Evolutionary conservation across 2,113 vertebrate species (phyloP).

Genomic region (Lycocorax pyrrhopterus): DNA sequence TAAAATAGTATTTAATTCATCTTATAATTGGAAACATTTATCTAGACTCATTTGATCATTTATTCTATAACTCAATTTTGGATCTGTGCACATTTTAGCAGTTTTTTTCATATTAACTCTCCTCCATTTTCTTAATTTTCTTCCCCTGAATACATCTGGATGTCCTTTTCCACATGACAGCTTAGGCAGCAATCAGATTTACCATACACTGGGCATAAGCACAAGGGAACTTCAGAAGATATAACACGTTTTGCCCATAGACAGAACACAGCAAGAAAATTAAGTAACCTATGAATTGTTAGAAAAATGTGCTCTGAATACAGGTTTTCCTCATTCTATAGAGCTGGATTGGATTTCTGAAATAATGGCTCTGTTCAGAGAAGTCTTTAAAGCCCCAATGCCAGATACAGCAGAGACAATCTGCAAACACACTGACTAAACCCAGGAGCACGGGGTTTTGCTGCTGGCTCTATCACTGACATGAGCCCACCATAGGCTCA

Average conservation of each 20-base stretch:
- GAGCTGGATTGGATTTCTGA: background rate
- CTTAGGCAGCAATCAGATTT: background rate
- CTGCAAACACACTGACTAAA: background rate
- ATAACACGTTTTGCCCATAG: background rate
- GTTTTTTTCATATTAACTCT: background rate
- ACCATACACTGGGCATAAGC: background rate
- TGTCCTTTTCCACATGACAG: background rate
- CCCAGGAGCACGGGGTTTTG: background rate
- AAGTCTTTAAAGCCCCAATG: background rate
- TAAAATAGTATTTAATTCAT: background rate
- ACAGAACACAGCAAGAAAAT: background rate
- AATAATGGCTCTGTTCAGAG: background rate
- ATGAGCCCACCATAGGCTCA: background rate
- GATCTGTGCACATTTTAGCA: background rate
- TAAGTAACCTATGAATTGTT: background rate
- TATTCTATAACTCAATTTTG: background rate
- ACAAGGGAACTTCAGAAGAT: background rate
- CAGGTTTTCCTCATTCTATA: background rate
- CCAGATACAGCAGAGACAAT: background rate
- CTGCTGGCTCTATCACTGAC: background rate
- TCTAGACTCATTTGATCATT: background rate
- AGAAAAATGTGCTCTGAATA: background rate
- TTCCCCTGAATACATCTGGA: background rate
- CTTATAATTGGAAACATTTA: background rate
- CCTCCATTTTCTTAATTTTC: background rate